These are phyloP conservation scores for Archips xylosteana DNA, from an alignment of 2,888 invertebrate genomes.

Conservation along the genomic window DNA sequence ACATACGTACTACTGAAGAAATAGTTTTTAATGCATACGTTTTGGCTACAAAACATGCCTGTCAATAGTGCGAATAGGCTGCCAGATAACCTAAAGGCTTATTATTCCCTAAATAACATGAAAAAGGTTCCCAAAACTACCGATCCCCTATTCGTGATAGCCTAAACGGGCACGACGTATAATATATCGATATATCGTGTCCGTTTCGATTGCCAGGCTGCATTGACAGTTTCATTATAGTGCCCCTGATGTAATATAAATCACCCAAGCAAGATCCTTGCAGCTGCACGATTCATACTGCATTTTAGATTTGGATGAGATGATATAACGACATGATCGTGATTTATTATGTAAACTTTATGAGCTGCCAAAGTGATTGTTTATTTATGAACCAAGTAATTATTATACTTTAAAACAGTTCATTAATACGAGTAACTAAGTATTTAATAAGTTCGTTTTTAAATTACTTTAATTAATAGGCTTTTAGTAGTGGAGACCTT, in stretches of 20 bases:
- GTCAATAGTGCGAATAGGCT: too few relatives aligned
- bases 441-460: too few relatives aligned
- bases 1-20: too few relatives aligned
- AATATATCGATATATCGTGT: background rate
- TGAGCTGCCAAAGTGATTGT: conserved; percentile 5
- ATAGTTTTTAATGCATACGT: too few relatives aligned
- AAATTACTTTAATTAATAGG: too few relatives aligned
- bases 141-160: conserved; percentile 1
- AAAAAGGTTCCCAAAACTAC: background rate
- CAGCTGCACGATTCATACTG: conserved; percentile 15
- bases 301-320: conserved; percentile 4
- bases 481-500: too few relatives aligned
- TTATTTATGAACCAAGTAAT: conserved; percentile 1
- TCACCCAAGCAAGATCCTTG: background rate
- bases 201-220: too few relatives aligned
- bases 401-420: background rate
- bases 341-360: background rate
- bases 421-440: background rate
- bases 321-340: conserved; percentile 2
- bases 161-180: conserved; percentile 10
- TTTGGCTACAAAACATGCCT: too few relatives aligned
- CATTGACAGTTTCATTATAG: background rate
- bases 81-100: too few relatives aligned
- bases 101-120: too few relatives aligned
- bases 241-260: background rate